Base-by-base conservation (phyloP, 2,888 invertebrate species). In the Hyalella azteca region DNA sequence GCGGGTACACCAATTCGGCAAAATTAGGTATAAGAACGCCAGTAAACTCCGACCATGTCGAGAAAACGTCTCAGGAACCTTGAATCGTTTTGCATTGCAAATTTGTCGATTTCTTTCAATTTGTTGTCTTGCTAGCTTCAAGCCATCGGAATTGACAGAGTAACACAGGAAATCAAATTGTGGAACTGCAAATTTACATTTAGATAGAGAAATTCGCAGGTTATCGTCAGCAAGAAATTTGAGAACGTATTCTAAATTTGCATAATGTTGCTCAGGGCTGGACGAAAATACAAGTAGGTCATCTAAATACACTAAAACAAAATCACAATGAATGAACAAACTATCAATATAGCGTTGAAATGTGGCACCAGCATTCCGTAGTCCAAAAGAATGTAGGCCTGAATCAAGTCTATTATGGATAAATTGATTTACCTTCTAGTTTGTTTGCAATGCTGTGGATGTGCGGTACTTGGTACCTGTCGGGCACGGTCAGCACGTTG, bases 331-430 rank as follows among this genome's bases (percentile, higher is more conserved):
- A 26, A 41, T 40, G n/a, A 75, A 41, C 22, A 75, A 1, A 19
- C 39, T 39, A 54, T 49, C 32, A 22, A 78, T 59, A 45, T 77
- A n/a, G 3, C 54, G 49, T 22, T 77, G 77, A 11, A 78, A 41
- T 1, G 78, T 59, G 1, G 22, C 26, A 22, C 87, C 87, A 0
- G 88, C 87, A 79, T 89, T 88, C 0, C 87, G 73, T 0, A 89
- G 85, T 0, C 88, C 88, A 39, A 88, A 88, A 88, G 87, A 78
- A 87, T 86, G 79, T 87, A 89, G 0, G 87, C 88, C 26, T 85
- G 78, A 5, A 85, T 83, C 32, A 88, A 84, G 84, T 88, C 84
- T 13, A 86, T 13, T 59, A 81, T 0, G 79, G 73, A 49, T 85
- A 86, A 2, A 85, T 5, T 0, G 4, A 77, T 11, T 50, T 39